Evolutionary conservation across 1,140 invertebrate species (phyloP), one percentile per base, ranked within the genome.

Genomic region (Tetranychus cinnabarinus): DNA sequence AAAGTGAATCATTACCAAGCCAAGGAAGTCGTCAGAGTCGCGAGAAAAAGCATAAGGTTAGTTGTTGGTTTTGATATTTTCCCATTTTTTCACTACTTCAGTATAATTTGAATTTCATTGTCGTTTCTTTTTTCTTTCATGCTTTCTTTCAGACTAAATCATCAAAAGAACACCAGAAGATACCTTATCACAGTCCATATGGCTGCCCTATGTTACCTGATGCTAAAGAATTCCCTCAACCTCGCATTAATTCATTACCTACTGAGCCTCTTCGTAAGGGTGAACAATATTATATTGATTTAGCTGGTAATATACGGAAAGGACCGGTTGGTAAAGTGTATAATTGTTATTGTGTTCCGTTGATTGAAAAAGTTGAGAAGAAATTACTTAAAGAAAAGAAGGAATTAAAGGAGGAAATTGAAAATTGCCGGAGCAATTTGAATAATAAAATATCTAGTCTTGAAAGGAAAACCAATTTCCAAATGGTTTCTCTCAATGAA

Each of bases 291-390:
- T 97, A 85, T 72, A 76, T 92, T 59, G 90, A 96, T 72, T 75
- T 97, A 59, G 88, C 88, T n/a, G 90, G 91, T 3, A 92, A 95
- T 69, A 91, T 97, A 59, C 82, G 86, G 65, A 93, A 95, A 74
- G 89, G 90, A 5, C 88, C 88, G 0, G 81, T 91, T 10, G 88
- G 88, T 1, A 84, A 88, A 8, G 84, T 85, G 0, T 85, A 86
- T 67, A 83, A 83, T 1, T 87, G 84, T 69, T 84, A 84, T 67
- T 86, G 84, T 70, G 80, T 79, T 0, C 84, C 84, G 4, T 83
- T 89, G 67, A 84, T 93, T 69, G 79, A 83, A 63, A 83, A 88
- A 62, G 81, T 92, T 69, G 88, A 92, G 71, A 81, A 85, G 56
- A 82, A 84, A 63, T 69, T 92, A 13, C 86, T 87, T 66, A 78